A percentile compares a stretch with the other conserved stretches of the same genome.
These are phyloP conservation scores for Crepidodera aurea DNA, from an alignment of 2,888 invertebrate species.

Conservation along the genomic window DNA sequence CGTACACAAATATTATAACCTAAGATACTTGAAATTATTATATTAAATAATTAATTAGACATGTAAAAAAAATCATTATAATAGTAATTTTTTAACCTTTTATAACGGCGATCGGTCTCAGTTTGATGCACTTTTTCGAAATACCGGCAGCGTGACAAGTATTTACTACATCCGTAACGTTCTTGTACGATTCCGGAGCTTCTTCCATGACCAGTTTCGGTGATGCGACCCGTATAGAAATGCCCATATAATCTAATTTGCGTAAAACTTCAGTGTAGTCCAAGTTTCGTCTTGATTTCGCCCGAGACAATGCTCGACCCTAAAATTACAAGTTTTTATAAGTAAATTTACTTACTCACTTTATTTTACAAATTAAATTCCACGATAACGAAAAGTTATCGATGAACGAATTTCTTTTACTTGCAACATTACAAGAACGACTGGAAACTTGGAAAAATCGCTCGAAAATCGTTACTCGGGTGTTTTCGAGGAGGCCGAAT, in stretches of 20 bases:
- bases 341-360: not conserved
- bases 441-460: too few relatives aligned
- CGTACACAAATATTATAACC: too few relatives aligned
- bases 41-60: too few relatives aligned
- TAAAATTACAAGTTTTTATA: conserved; percentile 57
- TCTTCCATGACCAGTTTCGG: conserved; percentile 99
- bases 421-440: too few relatives aligned
- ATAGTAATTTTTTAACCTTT: conserved; percentile 86
- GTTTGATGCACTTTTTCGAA: conserved; percentile 94
- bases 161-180: conserved; percentile 98
- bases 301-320: conserved; percentile 96
- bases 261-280: conserved; percentile 91
- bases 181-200: conserved; percentile 99
- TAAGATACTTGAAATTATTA: too few relatives aligned
- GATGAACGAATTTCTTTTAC: too few relatives aligned
- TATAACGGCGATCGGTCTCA: conserved; percentile 97
- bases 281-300: conserved; percentile 94
- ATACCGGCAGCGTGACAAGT: conserved; percentile 98
- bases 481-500: too few relatives aligned
- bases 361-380: too few relatives aligned
- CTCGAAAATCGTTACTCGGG: too few relatives aligned
- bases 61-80: too few relatives aligned
- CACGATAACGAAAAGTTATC: too few relatives aligned
- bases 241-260: conserved; percentile 84
- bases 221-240: conserved; percentile 96